phyloP scores from a whole-genome alignment of 2,888 invertebrate species.

The Byasa hedistus region DNA sequence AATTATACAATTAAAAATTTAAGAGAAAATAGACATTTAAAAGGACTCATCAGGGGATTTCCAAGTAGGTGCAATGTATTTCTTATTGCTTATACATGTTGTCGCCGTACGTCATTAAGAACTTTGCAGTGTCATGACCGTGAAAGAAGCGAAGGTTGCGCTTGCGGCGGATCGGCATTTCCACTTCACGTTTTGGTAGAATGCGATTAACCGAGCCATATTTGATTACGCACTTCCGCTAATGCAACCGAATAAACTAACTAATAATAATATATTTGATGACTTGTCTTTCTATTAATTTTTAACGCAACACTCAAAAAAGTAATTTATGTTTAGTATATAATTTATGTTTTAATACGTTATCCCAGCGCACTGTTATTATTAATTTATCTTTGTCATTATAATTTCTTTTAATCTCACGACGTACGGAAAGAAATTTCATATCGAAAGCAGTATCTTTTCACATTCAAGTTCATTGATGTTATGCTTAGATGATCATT shows the following conservation, averaged over 20 bases:
- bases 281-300: background rate
- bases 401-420: too few species aligned
- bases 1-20: background rate
- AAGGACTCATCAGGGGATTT: background rate
- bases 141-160: constrained; percentile 30
- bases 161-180: constrained; percentile 17
- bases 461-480: too few species aligned
- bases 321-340: too few species aligned
- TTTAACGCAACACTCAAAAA: too few species aligned
- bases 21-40: background rate
- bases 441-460: too few species aligned
- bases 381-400: too few species aligned
- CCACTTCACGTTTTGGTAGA: constrained; percentile 14
- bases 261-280: background rate
- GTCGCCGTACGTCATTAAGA: constrained; percentile 1
- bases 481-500: too few species aligned
- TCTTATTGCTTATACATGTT: background rate
- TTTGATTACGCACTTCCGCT: constrained; percentile 14
- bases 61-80: background rate
- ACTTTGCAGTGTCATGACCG: constrained; percentile 16
- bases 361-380: too few species aligned
- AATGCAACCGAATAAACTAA: background rate
- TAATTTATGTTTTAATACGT: too few species aligned
- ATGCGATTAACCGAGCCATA: constrained; percentile 29
- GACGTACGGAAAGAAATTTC: too few species aligned